These are phyloP conservation scores for Sussaba pulchella DNA, from an alignment of 2,888 invertebrate genomes.

Conservation along the genomic window DNA sequence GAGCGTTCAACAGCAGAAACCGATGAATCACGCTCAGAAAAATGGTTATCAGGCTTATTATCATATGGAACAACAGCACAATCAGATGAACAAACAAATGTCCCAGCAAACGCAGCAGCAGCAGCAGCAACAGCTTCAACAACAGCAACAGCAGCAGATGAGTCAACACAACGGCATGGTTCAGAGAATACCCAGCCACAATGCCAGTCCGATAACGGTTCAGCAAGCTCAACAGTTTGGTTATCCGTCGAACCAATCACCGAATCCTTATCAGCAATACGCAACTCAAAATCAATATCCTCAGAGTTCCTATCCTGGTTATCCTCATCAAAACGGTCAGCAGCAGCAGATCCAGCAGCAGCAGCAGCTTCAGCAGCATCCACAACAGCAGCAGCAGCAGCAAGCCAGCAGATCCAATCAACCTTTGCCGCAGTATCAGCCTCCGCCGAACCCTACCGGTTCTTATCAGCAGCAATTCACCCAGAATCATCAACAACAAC, in stretches of 20 bases:
- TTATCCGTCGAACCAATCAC: conserved; percentile 77
- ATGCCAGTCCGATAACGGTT: conserved; percentile 81
- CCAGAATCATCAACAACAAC: conserved; percentile 77
- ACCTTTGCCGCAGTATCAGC: conserved; percentile 83
- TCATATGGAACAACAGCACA: conserved; percentile 82
- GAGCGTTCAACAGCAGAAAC: conserved; percentile 71
- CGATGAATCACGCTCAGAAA: conserved; percentile 73
- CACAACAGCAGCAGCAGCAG: conserved; percentile 74
- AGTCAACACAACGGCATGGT: conserved; percentile 78
- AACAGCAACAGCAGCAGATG: conserved; percentile 78
- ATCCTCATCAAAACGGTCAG: conserved; percentile 76
- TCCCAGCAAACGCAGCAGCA: conserved; percentile 75
- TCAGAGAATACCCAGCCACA: conserved; percentile 78
- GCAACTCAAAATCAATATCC: conserved; percentile 74
- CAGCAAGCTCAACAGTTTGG: conserved; percentile 78
- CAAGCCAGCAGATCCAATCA: conserved; percentile 78
- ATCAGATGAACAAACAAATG: conserved; percentile 82
- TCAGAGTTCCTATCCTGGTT: conserved; percentile 74
- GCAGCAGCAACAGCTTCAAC: conserved; percentile 57
- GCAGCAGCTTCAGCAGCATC: conserved; percentile 76
- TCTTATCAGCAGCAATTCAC: conserved; percentile 77
- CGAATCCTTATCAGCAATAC: conserved; percentile 77
- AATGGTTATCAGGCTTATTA: conserved; percentile 79
- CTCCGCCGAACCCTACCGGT: conserved; percentile 81
- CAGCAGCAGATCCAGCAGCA: conserved; percentile 74